phyloP scores from a whole-genome alignment of 2,797 vertebrate species.

The Emydoidea blandingii region DNA sequence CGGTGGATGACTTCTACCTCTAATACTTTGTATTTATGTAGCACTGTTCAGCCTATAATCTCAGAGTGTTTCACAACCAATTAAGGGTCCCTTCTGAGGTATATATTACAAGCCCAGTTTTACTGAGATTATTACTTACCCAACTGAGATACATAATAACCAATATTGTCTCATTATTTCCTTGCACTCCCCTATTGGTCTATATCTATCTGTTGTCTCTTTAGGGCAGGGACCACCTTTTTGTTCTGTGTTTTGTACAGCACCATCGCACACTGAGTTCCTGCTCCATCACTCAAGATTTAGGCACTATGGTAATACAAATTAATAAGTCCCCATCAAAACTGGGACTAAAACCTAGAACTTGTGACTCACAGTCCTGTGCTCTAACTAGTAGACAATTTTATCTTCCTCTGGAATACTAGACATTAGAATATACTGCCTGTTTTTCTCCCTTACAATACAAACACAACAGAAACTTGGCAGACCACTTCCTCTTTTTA shows the following conservation, averaged over 20 bases:
- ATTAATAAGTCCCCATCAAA: not conserved
- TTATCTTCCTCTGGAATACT: not conserved
- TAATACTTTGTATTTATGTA: not conserved
- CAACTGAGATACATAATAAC: not conserved
- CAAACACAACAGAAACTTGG: not conserved
- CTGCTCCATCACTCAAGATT: not conserved
- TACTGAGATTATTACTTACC: not conserved
- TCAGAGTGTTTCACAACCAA: not conserved
- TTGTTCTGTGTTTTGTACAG: not conserved
- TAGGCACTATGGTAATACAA: not conserved
- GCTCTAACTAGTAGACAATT: not conserved
- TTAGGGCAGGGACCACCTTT: not conserved
- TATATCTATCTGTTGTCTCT: not conserved
- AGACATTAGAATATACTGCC: not conserved
- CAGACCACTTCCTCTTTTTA: not conserved
- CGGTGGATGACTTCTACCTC: not conserved
- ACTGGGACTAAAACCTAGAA: not conserved
- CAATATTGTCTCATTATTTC: not conserved
- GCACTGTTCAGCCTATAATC: not conserved
- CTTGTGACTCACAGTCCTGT: not conserved
- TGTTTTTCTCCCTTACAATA: not conserved
- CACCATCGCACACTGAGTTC: not conserved
- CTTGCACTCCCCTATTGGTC: not conserved
- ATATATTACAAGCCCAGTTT: not conserved
- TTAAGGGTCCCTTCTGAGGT: not conserved